phyloP scores from a whole-genome alignment of 2,797 vertebrate genomes.

The Centroberyx gerrardi region DNA sequence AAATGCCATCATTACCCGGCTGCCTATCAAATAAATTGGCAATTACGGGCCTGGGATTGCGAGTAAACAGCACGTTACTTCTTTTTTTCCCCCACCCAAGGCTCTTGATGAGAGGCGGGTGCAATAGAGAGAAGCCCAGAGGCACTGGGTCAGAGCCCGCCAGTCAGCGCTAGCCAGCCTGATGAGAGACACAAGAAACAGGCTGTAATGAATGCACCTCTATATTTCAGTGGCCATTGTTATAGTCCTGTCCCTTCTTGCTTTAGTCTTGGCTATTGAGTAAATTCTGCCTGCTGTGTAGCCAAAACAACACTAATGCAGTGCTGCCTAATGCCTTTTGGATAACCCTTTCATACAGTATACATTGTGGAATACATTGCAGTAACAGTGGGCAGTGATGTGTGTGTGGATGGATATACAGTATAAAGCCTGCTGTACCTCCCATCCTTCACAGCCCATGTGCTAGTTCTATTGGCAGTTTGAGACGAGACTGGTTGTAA shows the following conservation, averaged over 20 bases:
- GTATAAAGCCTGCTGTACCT: too few relatives aligned
- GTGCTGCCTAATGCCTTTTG: slow-evolving; percentile 7
- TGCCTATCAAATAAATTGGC: slow-evolving; percentile 99
- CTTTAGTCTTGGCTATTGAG: slow-evolving; percentile 15
- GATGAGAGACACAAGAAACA: slow-evolving; percentile 88
- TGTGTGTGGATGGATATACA: neutral
- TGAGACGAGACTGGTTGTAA: slow-evolving; percentile 11
- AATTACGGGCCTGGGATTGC: slow-evolving; percentile 98
- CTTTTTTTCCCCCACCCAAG: slow-evolving; percentile 76
- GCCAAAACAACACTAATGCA: slow-evolving; percentile 70
- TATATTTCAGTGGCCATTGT: slow-evolving; percentile 67
- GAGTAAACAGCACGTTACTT: slow-evolving; percentile 96
- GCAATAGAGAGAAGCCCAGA: slow-evolving; percentile 83
- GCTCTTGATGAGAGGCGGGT: slow-evolving; percentile 89
- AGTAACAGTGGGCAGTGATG: slow-evolving; percentile 3
- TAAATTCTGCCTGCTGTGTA: slow-evolving; percentile 24
- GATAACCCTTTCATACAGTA: slow-evolving; percentile 1
- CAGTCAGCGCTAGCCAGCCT: slow-evolving; percentile 82
- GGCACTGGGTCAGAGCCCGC: slow-evolving; percentile 88
- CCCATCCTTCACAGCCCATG: neutral
- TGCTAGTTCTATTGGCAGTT: slow-evolving; percentile 13
- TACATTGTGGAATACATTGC: slow-evolving; percentile 1
- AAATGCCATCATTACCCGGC: slow-evolving; percentile 99
- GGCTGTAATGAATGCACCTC: slow-evolving; percentile 89
- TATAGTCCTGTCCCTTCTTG: slow-evolving; percentile 38